A percentile compares a stretch with the other conserved stretches of the same genome.
Conservation (phyloP, 2,797 vertebrate species). For the Gephyroberyx darwinii region DNA sequence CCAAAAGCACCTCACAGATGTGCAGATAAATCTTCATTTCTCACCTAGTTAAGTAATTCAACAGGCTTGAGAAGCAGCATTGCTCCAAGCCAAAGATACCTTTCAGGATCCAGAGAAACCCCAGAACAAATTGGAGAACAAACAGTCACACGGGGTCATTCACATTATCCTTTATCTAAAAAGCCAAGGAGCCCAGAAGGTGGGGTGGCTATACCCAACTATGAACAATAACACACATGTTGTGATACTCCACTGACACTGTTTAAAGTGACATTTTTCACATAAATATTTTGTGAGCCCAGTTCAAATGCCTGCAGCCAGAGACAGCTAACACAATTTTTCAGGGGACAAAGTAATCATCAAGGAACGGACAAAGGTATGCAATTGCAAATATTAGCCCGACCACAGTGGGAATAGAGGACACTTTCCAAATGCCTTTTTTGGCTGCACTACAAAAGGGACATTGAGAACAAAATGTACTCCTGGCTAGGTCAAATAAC, state of each 20-base stretch:
- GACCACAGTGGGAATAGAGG: slow-evolving; percentile 23
- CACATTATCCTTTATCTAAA: slow-evolving; percentile 69
- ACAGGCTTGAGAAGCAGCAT: slow-evolving; percentile 48
- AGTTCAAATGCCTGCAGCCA: slow-evolving; percentile 37
- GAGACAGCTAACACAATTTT: slow-evolving; percentile 42
- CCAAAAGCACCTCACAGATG: slow-evolving; percentile 68
- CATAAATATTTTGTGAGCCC: slow-evolving; percentile 57
- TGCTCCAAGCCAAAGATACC: slow-evolving; percentile 70
- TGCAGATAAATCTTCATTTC: slow-evolving; percentile 82
- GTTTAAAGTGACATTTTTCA: slow-evolving; percentile 60
- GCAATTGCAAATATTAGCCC: slow-evolving; percentile 35
- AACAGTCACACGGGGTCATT: slow-evolving; percentile 80
- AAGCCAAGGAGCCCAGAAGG: slow-evolving; percentile 61
- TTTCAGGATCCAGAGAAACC: slow-evolving; percentile 70
- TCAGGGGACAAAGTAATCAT: slow-evolving; percentile 34
- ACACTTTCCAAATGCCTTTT: slow-evolving; percentile 25
- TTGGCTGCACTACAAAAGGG: slow-evolving; percentile 19
- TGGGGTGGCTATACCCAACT: slow-evolving; percentile 49
- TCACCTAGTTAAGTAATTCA: slow-evolving; percentile 73
- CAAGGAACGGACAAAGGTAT: slow-evolving; percentile 45
- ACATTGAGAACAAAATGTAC: neutral
- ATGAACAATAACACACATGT: slow-evolving; percentile 67
- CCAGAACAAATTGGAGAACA: slow-evolving; percentile 83
- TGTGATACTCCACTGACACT: slow-evolving; percentile 59
- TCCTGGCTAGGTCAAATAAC: neutral